Base-by-base conservation (phyloP, 2,113 vertebrate species). In the Columba janthina region DNA sequence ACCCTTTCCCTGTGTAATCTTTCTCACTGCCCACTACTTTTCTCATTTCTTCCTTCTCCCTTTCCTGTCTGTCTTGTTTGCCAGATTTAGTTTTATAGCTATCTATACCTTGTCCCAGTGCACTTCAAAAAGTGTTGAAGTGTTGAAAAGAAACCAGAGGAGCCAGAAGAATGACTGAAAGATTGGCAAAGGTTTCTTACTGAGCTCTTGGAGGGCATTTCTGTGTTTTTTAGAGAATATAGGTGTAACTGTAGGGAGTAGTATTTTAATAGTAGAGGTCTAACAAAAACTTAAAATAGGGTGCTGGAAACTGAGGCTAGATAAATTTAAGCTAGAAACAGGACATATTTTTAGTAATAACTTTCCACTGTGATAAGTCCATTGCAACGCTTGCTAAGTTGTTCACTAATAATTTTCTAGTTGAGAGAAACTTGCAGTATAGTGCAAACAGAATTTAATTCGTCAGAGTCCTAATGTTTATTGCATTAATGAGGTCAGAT, bases 61-160 rank as follows among this genome's bases (percentile, higher is more conserved):
- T 26, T 83, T 93, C 60, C 42, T 66, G 57, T 81, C 73, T 57
- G 92, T 84, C 70, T 81, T 84, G 20, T 69, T 86, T 81, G 84
- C 65, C 61, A 86, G 32, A 90, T 82, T 78, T 78, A 93, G 57
- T 91, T 93, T 61, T 92, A 54, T 80, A 87, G 65, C 51, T 95
- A 89, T 87, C 60, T 92, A 32, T 75, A 44, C 62, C 78, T 93
- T 93, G 57, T 89, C 61, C 29, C 38, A 81, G 34, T 66, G 61
- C 77, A 67, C 44, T 89, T 95, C 51, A 78, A 16, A 90, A 91
- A 53, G 12, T 76, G 48, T 90, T 92, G 54, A 92, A 85, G 54
- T 92, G 72, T 94, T 89, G 70, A 84, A 82, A 94, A 82, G 90
- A 93, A 85, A 57, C 61, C 66, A 79, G 62, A 89, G 75, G 48